These are phyloP conservation scores for Lamproptera curius DNA, from an alignment of 2,888 invertebrate genomes.

Conservation along the genomic window DNA sequence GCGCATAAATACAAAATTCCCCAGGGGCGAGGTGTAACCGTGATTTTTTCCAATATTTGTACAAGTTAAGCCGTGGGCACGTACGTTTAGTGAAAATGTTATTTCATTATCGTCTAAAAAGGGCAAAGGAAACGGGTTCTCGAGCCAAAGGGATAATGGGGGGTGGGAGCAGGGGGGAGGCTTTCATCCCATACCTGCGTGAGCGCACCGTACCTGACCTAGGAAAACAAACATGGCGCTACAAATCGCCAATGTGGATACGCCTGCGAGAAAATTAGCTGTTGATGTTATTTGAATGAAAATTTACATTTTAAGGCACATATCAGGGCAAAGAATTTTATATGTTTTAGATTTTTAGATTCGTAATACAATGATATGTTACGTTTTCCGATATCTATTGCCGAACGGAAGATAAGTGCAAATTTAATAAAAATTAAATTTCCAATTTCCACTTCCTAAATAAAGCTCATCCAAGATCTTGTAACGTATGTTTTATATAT, in stretches of 20 bases:
- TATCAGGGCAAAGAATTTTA: too few species aligned
- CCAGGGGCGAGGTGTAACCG: constrained; percentile 1
- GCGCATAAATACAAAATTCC: not conserved
- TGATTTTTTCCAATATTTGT: not conserved
- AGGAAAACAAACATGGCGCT: constrained; percentile 68
- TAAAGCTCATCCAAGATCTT: too few species aligned
- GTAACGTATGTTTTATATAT: too few species aligned
- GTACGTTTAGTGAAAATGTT: constrained; percentile 52
- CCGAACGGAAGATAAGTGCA: too few species aligned
- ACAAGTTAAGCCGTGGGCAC: constrained; percentile 25
- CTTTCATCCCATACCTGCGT: constrained; percentile 55
- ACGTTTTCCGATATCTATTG: too few species aligned
- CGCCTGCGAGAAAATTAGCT: too few species aligned
- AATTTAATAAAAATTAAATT: too few species aligned
- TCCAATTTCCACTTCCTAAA: too few species aligned
- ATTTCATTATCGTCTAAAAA: constrained; percentile 64
- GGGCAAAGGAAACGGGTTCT: constrained; percentile 60
- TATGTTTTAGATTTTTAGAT: too few species aligned
- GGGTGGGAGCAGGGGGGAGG: constrained; percentile 8
- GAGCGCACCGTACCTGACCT: constrained; percentile 69
- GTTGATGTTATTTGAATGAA: too few species aligned
- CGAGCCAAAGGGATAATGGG: constrained; percentile 27
- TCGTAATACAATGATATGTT: too few species aligned
- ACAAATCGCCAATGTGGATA: constrained; percentile 42
- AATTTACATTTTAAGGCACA: too few species aligned